Evolutionary conservation across 2,888 invertebrate species (phyloP).

Genomic region (Siphlonurus alternatus): DNA sequence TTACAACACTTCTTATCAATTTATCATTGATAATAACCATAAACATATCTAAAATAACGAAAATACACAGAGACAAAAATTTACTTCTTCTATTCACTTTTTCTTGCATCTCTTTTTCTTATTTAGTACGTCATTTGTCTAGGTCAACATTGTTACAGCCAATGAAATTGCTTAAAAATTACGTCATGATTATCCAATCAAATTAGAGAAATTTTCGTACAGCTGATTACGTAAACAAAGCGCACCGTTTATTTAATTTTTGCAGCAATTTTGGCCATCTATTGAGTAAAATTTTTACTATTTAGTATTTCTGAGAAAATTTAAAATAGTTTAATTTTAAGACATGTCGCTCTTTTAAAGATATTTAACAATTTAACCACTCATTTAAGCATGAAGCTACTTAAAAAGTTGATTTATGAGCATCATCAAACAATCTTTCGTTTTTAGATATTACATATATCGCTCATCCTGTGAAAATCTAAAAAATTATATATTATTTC

Average conservation of each 20-base stretch:
- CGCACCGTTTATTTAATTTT: neutral
- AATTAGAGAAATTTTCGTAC: neutral
- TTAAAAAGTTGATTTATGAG: too few relatives aligned
- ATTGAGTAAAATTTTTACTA: neutral
- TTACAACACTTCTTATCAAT: neutral
- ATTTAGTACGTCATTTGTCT: slow-evolving; percentile 3
- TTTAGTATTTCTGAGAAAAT: too few relatives aligned
- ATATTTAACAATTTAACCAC: too few relatives aligned
- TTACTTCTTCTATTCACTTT: neutral
- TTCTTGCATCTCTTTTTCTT: neutral
- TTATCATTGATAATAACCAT: neutral
- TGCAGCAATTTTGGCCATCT: neutral
- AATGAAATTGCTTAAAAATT: neutral
- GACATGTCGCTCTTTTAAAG: too few relatives aligned
- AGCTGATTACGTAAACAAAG: neutral
- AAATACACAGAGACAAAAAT: neutral
- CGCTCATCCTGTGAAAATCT: too few relatives aligned
- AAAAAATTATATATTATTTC: too few relatives aligned
- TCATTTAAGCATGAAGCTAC: too few relatives aligned
- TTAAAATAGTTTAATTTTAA: too few relatives aligned
- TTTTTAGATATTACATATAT: too few relatives aligned
- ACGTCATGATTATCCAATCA: neutral
- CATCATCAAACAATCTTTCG: too few relatives aligned
- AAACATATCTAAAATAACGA: neutral
- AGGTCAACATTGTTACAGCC: neutral